Evolutionary conservation across 2,113 vertebrate genomes (phyloP), one percentile per base, ranked within the genome.

Genomic region (Antigone vipio): DNA sequence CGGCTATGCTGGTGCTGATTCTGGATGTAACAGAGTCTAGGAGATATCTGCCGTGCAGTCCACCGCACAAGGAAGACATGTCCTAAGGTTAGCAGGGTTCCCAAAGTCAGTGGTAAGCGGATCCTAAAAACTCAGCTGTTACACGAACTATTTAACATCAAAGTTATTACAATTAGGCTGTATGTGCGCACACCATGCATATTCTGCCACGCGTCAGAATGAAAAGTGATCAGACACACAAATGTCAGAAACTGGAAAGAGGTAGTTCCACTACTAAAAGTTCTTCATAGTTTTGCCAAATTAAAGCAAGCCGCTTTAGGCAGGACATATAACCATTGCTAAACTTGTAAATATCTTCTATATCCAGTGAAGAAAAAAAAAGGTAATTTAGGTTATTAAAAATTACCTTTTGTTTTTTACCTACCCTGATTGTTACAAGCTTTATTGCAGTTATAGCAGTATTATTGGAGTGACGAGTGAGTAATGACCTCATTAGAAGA

Each of bases 291-390:
- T 58, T 67, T 88, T 64, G 8, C 35, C 12, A 55, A 55, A 40
- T 71, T 81, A 71, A 73, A 86, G 24, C 20, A 52, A 26, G 34
- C 4, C 29, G 11, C 9, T 90, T 84, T 26, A 85, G 72, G 15
- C 6, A 21, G 83, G 56, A 94, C 82, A 74, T 60, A 56, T 90
- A 84, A 52, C 30, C 21, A 26, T 30, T 63, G 35, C 58, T 96
- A 45, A 94, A 79, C 47, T 63, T 76, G 40, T 50, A 78, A 83
- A 53, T 85, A 80, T 75, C 82, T 89, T 72, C 82, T 85, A 9
- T 88, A 77, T 77, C 50, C 49, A 91, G 63, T 81, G 83, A 93
- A 93, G 68, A 84, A 92, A 92, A 89, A 87, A 94, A 93, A 95
- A 90, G 85, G 63, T 47, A 89, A 91, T 93, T 87, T 69, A 94